These are phyloP conservation scores for Todiramphus chloris DNA, from an alignment of 2,113 vertebrate species.

Conservation along the genomic window DNA sequence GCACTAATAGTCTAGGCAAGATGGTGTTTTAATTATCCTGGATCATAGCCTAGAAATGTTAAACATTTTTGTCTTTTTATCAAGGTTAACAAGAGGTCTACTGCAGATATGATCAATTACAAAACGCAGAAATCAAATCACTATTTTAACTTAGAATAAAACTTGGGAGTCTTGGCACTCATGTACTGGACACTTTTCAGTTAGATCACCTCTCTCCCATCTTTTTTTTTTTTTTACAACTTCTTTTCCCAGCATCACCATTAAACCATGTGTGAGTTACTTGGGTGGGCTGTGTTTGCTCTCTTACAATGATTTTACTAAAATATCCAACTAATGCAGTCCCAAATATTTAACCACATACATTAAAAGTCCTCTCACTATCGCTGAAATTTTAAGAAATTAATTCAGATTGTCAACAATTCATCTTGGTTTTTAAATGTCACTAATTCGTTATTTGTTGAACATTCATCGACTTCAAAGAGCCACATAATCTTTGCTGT, in stretches of 20 bases:
- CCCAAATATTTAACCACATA: neutral
- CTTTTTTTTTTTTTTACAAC: neutral
- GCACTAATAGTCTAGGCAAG: conserved; percentile 11
- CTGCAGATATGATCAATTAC: neutral
- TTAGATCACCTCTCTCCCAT: neutral
- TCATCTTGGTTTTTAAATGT: neutral
- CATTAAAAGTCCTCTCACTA: neutral
- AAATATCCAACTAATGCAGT: neutral
- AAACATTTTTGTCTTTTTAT: conserved; percentile 1
- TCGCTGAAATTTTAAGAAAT: neutral
- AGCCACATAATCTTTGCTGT: neutral
- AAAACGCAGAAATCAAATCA: neutral
- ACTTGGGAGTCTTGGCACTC: neutral
- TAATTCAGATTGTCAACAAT: neutral
- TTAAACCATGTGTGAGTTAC: neutral
- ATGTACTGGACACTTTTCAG: neutral
- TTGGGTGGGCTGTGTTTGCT: neutral
- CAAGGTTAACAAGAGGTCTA: neutral
- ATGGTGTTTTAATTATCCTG: conserved; percentile 35
- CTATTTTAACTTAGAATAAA: neutral
- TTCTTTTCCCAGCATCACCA: neutral
- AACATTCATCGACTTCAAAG: neutral
- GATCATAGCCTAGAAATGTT: neutral
- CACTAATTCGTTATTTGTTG: neutral
- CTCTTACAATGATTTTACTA: neutral